Conservation (phyloP, 1,140 invertebrate genomes). For the Neuroterus valhalla region DNA sequence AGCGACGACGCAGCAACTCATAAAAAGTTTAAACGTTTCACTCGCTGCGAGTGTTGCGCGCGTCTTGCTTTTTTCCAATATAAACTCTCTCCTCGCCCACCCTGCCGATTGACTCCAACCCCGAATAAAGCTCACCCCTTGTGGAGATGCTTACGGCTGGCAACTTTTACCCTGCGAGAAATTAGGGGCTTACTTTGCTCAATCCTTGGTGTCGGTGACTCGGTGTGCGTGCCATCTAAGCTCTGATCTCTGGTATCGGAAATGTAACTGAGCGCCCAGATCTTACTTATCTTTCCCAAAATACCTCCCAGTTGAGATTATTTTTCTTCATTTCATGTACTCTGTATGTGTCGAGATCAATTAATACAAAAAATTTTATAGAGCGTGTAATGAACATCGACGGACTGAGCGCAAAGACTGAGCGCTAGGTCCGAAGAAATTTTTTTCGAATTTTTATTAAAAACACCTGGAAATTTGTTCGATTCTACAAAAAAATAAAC, state of each 20-base stretch:
- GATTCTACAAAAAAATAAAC: too few species aligned
- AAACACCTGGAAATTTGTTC: too few species aligned
- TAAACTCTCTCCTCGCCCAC: constrained; percentile 67
- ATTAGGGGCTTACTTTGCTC: constrained; percentile 73
- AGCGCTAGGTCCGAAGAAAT: too few species aligned
- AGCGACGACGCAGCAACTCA: constrained; percentile 73
- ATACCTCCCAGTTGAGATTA: too few species aligned
- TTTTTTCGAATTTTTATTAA: too few species aligned
- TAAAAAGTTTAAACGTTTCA: constrained; percentile 75
- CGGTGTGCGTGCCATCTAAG: constrained; percentile 36
- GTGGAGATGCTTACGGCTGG: constrained; percentile 68
- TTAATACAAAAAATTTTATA: too few species aligned
- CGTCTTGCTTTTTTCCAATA: constrained; percentile 66
- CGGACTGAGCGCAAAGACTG: too few species aligned
- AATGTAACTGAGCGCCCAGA: background rate
- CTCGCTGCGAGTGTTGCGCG: constrained; percentile 62
- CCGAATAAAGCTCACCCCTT: constrained; percentile 44
- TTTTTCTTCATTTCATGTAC: too few species aligned
- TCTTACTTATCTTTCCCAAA: constrained; percentile 53
- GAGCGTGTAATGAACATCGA: too few species aligned
- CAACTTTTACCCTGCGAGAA: constrained; percentile 73
- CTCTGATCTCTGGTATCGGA: constrained; percentile 46
- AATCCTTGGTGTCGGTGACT: constrained; percentile 38
- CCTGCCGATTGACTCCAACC: constrained; percentile 70
- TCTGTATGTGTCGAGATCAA: background rate